Conservation (phyloP, 1,140 invertebrate species). For the Nixonia krombeini region DNA sequence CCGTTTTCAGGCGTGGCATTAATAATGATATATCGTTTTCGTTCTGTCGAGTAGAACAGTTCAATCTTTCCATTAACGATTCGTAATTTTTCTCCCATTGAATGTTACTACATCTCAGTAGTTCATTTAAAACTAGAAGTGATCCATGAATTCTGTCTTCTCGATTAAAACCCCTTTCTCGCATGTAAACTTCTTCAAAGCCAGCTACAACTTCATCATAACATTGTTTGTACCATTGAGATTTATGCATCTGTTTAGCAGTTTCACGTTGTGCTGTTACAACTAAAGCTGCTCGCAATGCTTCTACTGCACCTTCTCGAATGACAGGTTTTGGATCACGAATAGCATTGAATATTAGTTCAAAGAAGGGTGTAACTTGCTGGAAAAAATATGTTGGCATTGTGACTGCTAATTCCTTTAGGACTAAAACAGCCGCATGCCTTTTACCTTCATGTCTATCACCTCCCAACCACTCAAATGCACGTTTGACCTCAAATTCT, state of each 20-base stretch:
- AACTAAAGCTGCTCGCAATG: constrained; percentile 91
- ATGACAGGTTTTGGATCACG: constrained; percentile 94
- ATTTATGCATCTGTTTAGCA: constrained; percentile 89
- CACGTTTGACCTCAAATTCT: constrained; percentile 95
- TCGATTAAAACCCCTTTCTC: constrained; percentile 84
- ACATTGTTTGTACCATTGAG: constrained; percentile 92
- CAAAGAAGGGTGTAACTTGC: constrained; percentile 96
- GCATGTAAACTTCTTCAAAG: constrained; percentile 80
- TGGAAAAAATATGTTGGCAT: constrained; percentile 99
- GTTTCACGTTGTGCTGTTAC: constrained; percentile 96
- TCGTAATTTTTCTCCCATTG: constrained; percentile 89
- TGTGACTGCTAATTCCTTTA: constrained; percentile 94
- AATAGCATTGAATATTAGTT: constrained; percentile 93
- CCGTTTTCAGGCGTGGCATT: constrained; percentile 74
- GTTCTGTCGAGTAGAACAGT: constrained; percentile 68
- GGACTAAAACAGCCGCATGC: constrained; percentile 91
- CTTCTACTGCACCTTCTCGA: constrained; percentile 92
- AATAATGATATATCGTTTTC: constrained; percentile 75
- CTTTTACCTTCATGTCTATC: constrained; percentile 91
- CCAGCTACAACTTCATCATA: constrained; percentile 89
- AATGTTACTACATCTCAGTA: constrained; percentile 92
- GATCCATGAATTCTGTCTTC: constrained; percentile 96
- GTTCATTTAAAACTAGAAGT: constrained; percentile 93
- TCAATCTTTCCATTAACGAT: constrained; percentile 75
- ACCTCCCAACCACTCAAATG: constrained; percentile 92